Evolutionary conservation across 2,888 invertebrate genomes (phyloP).

Genomic region (Ochropleura leucogaster): DNA sequence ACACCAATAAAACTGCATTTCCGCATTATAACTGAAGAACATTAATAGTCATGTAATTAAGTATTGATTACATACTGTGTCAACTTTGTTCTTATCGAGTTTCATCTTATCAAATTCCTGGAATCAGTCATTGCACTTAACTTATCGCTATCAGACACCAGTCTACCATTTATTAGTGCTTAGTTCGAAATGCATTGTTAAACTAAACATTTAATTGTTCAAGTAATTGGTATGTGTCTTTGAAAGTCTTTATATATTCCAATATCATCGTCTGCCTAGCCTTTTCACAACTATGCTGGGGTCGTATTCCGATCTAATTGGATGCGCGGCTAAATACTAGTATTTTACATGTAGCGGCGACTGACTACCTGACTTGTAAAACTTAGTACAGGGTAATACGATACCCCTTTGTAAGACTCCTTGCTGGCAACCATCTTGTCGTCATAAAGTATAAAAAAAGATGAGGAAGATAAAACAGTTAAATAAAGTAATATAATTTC

Average conservation of each 20-base stretch:
- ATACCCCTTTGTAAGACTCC: too few relatives aligned
- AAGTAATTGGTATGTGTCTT: neutral
- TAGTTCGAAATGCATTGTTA: slow-evolving; percentile 13
- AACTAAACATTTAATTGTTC: neutral
- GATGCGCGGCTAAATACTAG: too few relatives aligned
- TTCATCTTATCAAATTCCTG: neutral
- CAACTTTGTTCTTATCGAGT: neutral
- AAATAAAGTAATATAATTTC: too few relatives aligned
- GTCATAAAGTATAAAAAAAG: too few relatives aligned
- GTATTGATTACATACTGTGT: slow-evolving; percentile 10
- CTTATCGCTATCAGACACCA: neutral
- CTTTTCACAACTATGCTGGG: too few relatives aligned
- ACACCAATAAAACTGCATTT: neutral
- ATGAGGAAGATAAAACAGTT: too few relatives aligned
- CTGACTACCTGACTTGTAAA: too few relatives aligned
- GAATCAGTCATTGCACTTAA: slow-evolving; percentile 25
- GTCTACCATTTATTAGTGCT: neutral
- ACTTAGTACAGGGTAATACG: too few relatives aligned
- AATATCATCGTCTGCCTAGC: too few relatives aligned
- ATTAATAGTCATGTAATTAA: neutral
- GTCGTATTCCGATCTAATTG: too few relatives aligned
- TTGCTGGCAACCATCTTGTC: too few relatives aligned
- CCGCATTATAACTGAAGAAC: neutral
- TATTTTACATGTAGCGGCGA: too few relatives aligned
- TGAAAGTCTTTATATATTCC: neutral